These are phyloP conservation scores for Ptychobarbus kaznakovi DNA, from an alignment of 2,797 vertebrate genomes.

Conservation along the genomic window DNA sequence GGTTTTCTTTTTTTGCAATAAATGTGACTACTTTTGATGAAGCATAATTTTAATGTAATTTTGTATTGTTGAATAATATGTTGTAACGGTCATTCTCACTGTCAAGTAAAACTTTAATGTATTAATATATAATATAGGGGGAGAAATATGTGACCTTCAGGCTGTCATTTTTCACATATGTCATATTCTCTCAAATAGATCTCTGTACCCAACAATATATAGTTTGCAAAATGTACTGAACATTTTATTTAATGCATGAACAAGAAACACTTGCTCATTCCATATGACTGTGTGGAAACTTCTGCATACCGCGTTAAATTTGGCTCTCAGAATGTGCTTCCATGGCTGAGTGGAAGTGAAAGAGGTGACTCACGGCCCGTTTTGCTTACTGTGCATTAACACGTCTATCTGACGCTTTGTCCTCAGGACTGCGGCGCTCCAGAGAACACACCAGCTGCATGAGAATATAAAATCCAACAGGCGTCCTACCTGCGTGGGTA, in stretches of 20 bases:
- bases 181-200: not conserved
- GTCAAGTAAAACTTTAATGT: not conserved
- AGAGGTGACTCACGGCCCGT: constrained; percentile 53
- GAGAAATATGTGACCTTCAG: not conserved
- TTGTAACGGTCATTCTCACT: not conserved
- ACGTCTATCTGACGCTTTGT: constrained; percentile 34
- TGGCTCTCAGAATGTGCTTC: constrained; percentile 49
- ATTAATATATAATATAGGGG: not conserved
- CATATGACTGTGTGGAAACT: constrained; percentile 38
- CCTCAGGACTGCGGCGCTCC: constrained; percentile 46
- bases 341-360: constrained; percentile 60
- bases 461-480: constrained; percentile 24
- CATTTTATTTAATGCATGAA: not conserved
- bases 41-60: not conserved
- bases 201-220: not conserved
- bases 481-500: no score
- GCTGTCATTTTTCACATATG: no score
- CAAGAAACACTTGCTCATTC: not conserved
- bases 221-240: not conserved
- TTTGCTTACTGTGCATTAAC: constrained; percentile 61
- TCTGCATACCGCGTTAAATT: constrained; percentile 37
- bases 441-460: constrained; percentile 23
- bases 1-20: not conserved
- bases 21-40: not conserved
- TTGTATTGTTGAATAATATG: not conserved